Percentiles rank a stretch among this genome's conserved stretches.
Conservation (phyloP, 2,797 vertebrate species). For the Sebastes elongatus region DNA sequence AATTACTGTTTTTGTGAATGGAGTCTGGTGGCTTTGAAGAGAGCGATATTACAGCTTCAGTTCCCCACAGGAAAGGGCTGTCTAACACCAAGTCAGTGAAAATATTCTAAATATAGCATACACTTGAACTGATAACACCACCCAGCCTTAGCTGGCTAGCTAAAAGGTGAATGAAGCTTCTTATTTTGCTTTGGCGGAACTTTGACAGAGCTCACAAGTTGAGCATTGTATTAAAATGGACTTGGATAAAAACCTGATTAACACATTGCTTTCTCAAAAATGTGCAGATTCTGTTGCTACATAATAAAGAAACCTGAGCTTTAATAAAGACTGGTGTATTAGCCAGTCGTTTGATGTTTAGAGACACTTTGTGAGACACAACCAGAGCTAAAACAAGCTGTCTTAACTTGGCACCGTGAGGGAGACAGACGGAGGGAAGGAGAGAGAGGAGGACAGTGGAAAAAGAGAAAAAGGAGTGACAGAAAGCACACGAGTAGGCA, state of each 20-base stretch:
- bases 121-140: too few species aligned
- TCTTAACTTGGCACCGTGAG: constrained; percentile 37
- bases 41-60: too few species aligned
- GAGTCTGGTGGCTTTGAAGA: too few species aligned
- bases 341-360: constrained; percentile 23
- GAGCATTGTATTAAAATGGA: neutral
- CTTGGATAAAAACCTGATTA: neutral
- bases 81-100: too few species aligned
- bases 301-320: constrained; percentile 1
- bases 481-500: constrained; percentile 52
- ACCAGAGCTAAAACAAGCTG: constrained; percentile 32
- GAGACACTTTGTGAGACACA: constrained; percentile 23
- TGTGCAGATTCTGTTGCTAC: neutral
- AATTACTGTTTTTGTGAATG: too few species aligned
- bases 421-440: neutral
- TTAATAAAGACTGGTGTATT: constrained; percentile 9
- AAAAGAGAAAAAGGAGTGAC: constrained; percentile 17
- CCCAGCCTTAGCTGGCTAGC: too few species aligned
- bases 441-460: constrained; percentile 4
- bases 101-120: too few species aligned
- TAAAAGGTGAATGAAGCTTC: neutral
- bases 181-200: neutral
- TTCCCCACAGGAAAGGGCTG: too few species aligned
- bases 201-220: too few species aligned
- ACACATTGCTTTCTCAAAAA: neutral